Evolutionary conservation across 2,888 invertebrate genomes (phyloP).

Genomic region (Sinotaia quadrata): DNA sequence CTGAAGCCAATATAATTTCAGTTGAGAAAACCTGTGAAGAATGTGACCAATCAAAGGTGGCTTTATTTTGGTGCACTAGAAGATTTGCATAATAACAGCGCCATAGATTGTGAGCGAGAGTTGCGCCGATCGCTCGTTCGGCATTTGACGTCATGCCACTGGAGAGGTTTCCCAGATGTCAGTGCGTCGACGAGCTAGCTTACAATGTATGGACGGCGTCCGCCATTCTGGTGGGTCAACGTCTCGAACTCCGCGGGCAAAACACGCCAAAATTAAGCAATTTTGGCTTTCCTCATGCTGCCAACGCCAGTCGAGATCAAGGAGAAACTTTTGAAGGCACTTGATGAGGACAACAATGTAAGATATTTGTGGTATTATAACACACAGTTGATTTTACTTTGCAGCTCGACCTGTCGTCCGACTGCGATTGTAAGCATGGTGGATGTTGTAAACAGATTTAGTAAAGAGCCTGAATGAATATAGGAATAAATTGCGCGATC

Average conservation of each 20-base stretch:
- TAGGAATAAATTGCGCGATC: too few relatives aligned
- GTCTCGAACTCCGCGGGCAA: slow-evolving; percentile 73
- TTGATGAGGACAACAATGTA: slow-evolving; percentile 98
- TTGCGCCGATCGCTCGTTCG: slow-evolving; percentile 41
- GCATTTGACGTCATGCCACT: slow-evolving; percentile 67
- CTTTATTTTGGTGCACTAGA: background rate
- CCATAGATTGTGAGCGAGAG: slow-evolving; percentile 39
- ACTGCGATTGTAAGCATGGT: slow-evolving; percentile 15
- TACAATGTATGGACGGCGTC: slow-evolving; percentile 72
- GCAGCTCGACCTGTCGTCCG: slow-evolving; percentile 17
- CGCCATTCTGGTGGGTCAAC: slow-evolving; percentile 75
- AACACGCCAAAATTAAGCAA: slow-evolving; percentile 74
- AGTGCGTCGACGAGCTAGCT: slow-evolving; percentile 44
- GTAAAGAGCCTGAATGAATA: too few relatives aligned
- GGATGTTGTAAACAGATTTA: slow-evolving; percentile 24
- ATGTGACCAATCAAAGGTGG: slow-evolving; percentile 21
- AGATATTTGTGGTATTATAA: slow-evolving; percentile 73
- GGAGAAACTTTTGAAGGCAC: slow-evolving; percentile 95
- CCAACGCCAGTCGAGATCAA: slow-evolving; percentile 83
- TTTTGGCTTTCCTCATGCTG: slow-evolving; percentile 74
- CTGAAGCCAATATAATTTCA: slow-evolving; percentile 4
- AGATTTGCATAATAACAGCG: slow-evolving; percentile 29
- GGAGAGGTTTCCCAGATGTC: slow-evolving; percentile 69
- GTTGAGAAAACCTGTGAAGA: background rate
- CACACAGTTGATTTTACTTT: background rate